Base-by-base conservation (phyloP, 2,797 vertebrate species). In the Sternotherus odoratus region DNA sequence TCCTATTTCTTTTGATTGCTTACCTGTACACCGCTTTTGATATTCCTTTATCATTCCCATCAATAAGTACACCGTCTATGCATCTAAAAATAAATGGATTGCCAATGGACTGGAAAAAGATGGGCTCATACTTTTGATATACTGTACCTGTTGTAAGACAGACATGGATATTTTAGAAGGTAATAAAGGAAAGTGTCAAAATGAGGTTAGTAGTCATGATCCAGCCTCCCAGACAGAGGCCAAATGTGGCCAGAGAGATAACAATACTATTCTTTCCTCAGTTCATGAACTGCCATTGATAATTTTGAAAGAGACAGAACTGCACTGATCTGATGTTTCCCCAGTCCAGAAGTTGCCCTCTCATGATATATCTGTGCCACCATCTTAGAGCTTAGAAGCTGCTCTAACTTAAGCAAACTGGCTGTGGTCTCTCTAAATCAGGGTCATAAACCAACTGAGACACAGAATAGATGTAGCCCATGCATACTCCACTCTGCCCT, bases 21-120 rank as follows among this genome's bases (percentile, higher is more conserved):
- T 94, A 99, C 99, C 98, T 98, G 97, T 99, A 99, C 60, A 99
- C 98, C 77, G 98, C 97, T 96, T 97, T 99, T 79, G 99, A 99
- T 87, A 99, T 97, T 66, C 99, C 99, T 97, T 98, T 99, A 95
- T 99, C 98, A 3, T 99, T 99, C 15, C 99, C 99, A 97, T 99
- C 99, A 95, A 99, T 98, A 95, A 99, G 96, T 69, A 99, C 75
- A 1, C 99, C 98, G 94, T 99, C 99, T 60, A 99, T 98, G 89
- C 99, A 99, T 92, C 99, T 98, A 95, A 99, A 99, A 87, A 99
- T 98, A 98, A 99, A 99, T 1, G 98, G 98, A 96, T 99, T 99
- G 95, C 98, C 97, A 95, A 99, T 98, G 57, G 99, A 99, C 97
- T 99, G 99, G 95, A 99, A 98, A 89, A 99, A 98, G 94, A 99